Evolutionary conservation across 2,797 vertebrate genomes (phyloP).

Genomic region (Phalloptychus januarius): DNA sequence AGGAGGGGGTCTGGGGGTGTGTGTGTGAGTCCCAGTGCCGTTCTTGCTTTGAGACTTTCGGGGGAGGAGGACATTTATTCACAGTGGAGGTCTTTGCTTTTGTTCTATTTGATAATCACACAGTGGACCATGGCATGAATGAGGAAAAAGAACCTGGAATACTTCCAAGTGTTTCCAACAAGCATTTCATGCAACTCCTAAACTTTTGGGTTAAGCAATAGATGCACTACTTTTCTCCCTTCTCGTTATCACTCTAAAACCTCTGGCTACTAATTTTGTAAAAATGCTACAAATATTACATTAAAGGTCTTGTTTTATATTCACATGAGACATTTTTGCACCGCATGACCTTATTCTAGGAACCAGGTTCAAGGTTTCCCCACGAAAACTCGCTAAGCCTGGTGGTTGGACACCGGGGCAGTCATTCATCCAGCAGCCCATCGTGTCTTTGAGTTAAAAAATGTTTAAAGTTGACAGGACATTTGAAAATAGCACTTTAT

Average conservation of each 20-base stretch:
- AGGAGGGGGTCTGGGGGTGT: no score
- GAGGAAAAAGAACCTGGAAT: background rate
- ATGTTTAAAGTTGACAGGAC: no score
- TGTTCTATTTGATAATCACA: slow-evolving; percentile 15
- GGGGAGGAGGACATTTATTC: slow-evolving; percentile 5
- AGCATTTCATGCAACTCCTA: background rate
- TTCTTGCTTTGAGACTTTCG: slow-evolving; percentile 21
- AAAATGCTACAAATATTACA: background rate
- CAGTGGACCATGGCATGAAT: background rate
- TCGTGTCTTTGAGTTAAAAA: no score
- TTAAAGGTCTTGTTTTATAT: background rate
- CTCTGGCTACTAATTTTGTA: background rate
- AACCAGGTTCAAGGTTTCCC: background rate
- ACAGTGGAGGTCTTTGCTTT: slow-evolving; percentile 7
- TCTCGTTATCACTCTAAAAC: background rate
- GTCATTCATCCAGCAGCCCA: no score
- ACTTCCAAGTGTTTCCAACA: background rate
- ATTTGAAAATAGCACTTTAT: no score
- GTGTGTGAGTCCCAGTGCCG: background rate
- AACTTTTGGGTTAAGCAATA: background rate
- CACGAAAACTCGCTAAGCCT: no score
- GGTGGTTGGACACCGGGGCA: no score
- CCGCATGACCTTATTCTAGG: background rate
- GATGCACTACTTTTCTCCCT: background rate
- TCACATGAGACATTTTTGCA: background rate